Conservation (phyloP, 2,888 invertebrate genomes). For the Ephialtes manifestator region DNA sequence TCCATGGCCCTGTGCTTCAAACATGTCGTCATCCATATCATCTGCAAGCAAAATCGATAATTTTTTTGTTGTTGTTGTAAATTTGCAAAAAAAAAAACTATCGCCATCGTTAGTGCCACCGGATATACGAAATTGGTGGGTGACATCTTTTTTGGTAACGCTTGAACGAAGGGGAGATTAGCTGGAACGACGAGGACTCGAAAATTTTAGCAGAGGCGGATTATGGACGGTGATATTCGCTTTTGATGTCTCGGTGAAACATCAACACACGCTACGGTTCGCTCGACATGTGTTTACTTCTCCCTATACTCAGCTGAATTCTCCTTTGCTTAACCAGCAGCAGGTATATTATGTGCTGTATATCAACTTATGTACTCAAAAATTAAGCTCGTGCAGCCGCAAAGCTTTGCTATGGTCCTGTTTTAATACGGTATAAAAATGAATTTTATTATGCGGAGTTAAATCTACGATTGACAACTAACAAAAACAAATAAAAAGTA, state of each 20-base stretch:
- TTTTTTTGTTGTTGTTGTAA: neutral
- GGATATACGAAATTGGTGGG: conserved; percentile 30
- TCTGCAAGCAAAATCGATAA: conserved; percentile 73
- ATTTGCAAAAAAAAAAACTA: neutral
- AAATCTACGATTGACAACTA: neutral
- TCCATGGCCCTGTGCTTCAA: conserved; percentile 81
- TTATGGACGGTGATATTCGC: conserved; percentile 76
- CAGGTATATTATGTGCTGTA: conserved; percentile 65
- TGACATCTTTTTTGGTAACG: conserved; percentile 12
- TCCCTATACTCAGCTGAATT: conserved; percentile 75
- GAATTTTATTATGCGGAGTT: neutral
- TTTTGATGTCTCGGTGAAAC: conserved; percentile 85
- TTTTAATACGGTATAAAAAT: conserved; percentile 7
- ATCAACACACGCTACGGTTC: conserved; percentile 81
- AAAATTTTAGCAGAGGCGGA: conserved; percentile 55
- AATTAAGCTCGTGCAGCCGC: conserved; percentile 56
- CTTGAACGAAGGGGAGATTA: conserved; percentile 14
- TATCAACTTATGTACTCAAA: conserved; percentile 34
- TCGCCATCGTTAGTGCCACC: conserved; percentile 2
- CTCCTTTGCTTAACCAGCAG: conserved; percentile 75
- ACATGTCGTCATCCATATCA: conserved; percentile 83
- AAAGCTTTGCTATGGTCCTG: conserved; percentile 18
- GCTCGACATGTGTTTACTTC: conserved; percentile 84
- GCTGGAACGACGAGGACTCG: conserved; percentile 51
- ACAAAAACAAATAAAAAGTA: neutral